Conservation (phyloP, 2,113 vertebrate genomes). For the Chitala chitala region DNA sequence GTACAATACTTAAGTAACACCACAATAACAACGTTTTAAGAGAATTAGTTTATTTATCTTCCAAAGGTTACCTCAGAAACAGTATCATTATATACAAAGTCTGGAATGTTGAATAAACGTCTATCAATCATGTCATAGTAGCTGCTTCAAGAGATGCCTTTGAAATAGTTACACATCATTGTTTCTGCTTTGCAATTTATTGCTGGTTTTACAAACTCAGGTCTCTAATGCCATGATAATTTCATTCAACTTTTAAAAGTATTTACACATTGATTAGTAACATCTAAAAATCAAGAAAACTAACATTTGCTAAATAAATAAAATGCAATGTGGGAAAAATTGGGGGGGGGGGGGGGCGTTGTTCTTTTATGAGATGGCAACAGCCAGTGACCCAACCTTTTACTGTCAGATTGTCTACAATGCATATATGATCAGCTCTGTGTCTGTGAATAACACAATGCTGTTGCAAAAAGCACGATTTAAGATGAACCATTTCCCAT, state of each 20-base stretch:
- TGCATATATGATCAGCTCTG: constrained; percentile 27
- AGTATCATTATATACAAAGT: constrained; percentile 86
- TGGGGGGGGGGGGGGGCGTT: constrained; percentile 43
- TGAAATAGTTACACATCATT: constrained; percentile 67
- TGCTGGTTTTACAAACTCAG: constrained; percentile 73
- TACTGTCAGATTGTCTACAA: constrained; percentile 52
- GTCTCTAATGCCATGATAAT: constrained; percentile 67
- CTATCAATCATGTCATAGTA: constrained; percentile 68
- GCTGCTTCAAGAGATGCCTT: constrained; percentile 62
- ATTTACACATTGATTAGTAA: constrained; percentile 77
- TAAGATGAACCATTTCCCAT: constrained; percentile 25
- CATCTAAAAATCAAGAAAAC: constrained; percentile 60
- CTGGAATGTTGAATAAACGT: constrained; percentile 88
- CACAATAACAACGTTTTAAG: constrained; percentile 34
- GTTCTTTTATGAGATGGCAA: constrained; percentile 38
- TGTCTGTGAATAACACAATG: constrained; percentile 38
- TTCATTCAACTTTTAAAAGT: constrained; percentile 50
- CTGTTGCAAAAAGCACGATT: constrained; percentile 27
- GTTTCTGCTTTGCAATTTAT: constrained; percentile 76
- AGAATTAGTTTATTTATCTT: constrained; percentile 85
- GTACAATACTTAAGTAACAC: too few species aligned
- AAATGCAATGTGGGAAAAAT: constrained; percentile 61
- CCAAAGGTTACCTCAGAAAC: constrained; percentile 83
- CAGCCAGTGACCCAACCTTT: constrained; percentile 38
- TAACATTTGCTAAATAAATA: constrained; percentile 72